Evolutionary conservation across 2,797 vertebrate species (phyloP).

Genomic region (Caiman crocodilus): DNA sequence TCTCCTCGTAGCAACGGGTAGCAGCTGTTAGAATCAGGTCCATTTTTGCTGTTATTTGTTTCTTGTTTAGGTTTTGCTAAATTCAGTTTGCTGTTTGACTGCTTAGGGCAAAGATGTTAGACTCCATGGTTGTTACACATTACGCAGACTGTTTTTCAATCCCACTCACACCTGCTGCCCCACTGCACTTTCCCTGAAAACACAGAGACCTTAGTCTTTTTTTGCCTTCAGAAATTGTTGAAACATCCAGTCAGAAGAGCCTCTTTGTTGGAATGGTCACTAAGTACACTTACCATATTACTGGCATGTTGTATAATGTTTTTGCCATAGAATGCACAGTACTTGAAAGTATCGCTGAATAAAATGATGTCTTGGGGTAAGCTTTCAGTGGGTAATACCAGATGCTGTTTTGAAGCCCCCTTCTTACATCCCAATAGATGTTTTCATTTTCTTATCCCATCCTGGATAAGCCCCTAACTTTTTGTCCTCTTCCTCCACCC

Average conservation of each 20-base stretch:
- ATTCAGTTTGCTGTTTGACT: slow-evolving; percentile 58
- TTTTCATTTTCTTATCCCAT: too few species aligned
- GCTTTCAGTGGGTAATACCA: too few species aligned
- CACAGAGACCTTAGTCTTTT: neutral
- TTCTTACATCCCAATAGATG: too few species aligned
- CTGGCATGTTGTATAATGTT: neutral
- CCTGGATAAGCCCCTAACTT: too few species aligned
- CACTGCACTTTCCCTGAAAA: neutral
- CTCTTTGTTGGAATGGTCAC: neutral
- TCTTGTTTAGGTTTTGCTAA: slow-evolving; percentile 67
- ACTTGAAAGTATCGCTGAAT: neutral
- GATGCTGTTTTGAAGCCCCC: too few species aligned
- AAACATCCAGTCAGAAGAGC: neutral
- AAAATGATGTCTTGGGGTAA: neutral
- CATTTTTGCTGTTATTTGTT: slow-evolving; percentile 38
- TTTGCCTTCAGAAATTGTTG: neutral
- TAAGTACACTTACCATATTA: neutral
- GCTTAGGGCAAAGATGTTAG: slow-evolving; percentile 6
- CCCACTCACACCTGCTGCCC: neutral
- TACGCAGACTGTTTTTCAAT: slow-evolving; percentile 3
- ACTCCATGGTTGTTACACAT: neutral
- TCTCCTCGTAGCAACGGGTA: slow-evolving; percentile 57
- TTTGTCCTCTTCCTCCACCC: too few species aligned
- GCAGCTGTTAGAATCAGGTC: slow-evolving; percentile 51
- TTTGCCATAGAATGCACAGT: neutral